Conservation (phyloP, 1,140 invertebrate genomes). For the Pollicipes pollicipes region DNA sequence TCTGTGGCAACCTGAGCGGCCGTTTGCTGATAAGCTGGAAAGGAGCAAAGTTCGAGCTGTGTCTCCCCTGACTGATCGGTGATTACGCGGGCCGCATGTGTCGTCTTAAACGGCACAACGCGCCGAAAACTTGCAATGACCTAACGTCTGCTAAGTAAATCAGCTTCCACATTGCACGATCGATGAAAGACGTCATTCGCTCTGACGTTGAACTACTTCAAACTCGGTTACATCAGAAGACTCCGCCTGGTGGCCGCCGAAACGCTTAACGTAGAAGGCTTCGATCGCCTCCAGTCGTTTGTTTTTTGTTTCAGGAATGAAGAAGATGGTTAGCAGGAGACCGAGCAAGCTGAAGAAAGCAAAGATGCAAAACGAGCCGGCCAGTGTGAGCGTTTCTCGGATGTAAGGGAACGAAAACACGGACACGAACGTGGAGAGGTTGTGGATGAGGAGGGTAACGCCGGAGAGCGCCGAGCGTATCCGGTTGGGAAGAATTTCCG, state of each 20-base stretch:
- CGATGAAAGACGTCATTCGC: too few relatives aligned
- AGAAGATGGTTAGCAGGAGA: not conserved
- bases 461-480: not conserved
- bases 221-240: too few relatives aligned
- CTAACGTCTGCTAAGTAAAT: too few relatives aligned
- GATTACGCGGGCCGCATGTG: too few relatives aligned
- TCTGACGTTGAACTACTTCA: too few relatives aligned
- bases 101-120: too few relatives aligned
- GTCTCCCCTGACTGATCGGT: too few relatives aligned
- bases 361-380: not conserved
- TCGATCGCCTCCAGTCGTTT: not conserved
- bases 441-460: not conserved
- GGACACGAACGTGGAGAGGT: not conserved
- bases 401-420: not conserved
- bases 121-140: too few relatives aligned
- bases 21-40: too few relatives aligned
- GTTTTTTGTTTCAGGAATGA: not conserved
- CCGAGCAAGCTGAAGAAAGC: not conserved
- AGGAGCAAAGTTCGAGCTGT: too few relatives aligned
- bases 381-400: not conserved
- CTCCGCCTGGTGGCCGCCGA: not conserved
- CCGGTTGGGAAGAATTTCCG: not conserved
- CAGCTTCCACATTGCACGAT: too few relatives aligned
- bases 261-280: not conserved
- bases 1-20: too few relatives aligned